Evolutionary conservation across 2,113 vertebrate genomes (phyloP), one percentile per base, ranked within the genome.

Genomic region (Scopus umbretta): DNA sequence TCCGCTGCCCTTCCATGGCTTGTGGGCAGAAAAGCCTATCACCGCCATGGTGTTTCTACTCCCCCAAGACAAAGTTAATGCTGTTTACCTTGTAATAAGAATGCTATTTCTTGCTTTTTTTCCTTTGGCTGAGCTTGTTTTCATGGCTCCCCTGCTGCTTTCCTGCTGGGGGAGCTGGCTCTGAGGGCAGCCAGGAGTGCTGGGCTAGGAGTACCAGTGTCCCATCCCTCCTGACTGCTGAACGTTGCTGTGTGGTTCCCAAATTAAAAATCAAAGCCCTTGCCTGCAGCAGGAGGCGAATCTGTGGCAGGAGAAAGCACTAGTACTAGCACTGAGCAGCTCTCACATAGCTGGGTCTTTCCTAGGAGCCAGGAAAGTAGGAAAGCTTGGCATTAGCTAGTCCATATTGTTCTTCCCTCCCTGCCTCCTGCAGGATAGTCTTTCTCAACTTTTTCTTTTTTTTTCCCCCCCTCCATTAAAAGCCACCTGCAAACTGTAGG

Each of bases 71-170:
- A 4, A 80, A 94, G 86, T 91, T 95, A 95, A 92, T 87, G 15
- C 89, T 97, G 95, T 96, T 96, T 96, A 92, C 95, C 86, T 94
- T 94, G 95, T 96, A 87, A 95, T 91, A 66, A 85, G 89, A 96
- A 94, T 91, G 95, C 94, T 94, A 85, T 94, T 96, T 95, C 88
- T 96, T 92, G 91, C 49, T 17, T 78, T 88, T 73, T 84, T 80
- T 23, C 11, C 42, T 70, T 86, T 87, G 73, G 76, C 88, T 81
- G 83, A 92, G 73, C 36, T 94, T 94, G 76, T 95, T 95, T 92
- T 85, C 66, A 66, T 3, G 34, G 65, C 70, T 86, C 85, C 67
- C 66, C 26, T 62, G 74, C 74, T 82, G 90, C 76, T 92, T 34
- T 79, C 80, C 83, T 80, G 82, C 88, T 81, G 80, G 68, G 78